These are phyloP conservation scores for Melanerpes aurifrons DNA, from an alignment of 2,113 vertebrate species.

Conservation along the genomic window DNA sequence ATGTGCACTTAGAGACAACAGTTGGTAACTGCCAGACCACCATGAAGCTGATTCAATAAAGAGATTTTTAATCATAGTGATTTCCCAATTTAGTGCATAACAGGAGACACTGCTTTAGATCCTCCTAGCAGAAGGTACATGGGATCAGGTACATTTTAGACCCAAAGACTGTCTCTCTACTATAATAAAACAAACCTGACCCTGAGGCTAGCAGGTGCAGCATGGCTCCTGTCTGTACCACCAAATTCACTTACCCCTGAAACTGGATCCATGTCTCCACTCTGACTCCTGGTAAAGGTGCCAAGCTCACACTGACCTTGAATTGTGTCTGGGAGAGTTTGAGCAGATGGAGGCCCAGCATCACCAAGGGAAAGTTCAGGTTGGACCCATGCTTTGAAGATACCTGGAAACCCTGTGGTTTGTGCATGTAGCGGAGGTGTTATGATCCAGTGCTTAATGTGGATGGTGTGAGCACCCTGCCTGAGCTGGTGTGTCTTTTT, in stretches of 20 bases:
- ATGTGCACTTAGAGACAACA: not conserved
- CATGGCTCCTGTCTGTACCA: not conserved
- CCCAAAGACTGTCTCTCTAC: not conserved
- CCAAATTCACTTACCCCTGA: not conserved
- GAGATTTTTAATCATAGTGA: not conserved
- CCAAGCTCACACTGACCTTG: not conserved
- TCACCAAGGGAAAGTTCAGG: not conserved
- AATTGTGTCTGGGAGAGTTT: rapidly evolving
- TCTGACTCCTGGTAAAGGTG: not conserved
- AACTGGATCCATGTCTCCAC: not conserved
- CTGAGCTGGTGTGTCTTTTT: not conserved
- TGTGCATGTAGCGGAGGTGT: not conserved
- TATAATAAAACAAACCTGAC: not conserved
- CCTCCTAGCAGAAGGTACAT: not conserved
- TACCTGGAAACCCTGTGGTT: not conserved
- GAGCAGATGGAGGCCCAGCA: not conserved
- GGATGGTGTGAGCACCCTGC: not conserved
- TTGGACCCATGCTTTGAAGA: not conserved
- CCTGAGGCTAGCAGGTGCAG: not conserved
- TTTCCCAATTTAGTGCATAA: not conserved
- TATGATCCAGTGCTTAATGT: not conserved
- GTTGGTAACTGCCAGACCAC: not conserved
- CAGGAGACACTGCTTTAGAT: not conserved
- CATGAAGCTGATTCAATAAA: not conserved
- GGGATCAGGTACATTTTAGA: not conserved